Percentiles rank a stretch among this genome's conserved stretches.
These are phyloP conservation scores for Seira sanloemensis DNA, from an alignment of 2,888 invertebrate species.

Conservation along the genomic window DNA sequence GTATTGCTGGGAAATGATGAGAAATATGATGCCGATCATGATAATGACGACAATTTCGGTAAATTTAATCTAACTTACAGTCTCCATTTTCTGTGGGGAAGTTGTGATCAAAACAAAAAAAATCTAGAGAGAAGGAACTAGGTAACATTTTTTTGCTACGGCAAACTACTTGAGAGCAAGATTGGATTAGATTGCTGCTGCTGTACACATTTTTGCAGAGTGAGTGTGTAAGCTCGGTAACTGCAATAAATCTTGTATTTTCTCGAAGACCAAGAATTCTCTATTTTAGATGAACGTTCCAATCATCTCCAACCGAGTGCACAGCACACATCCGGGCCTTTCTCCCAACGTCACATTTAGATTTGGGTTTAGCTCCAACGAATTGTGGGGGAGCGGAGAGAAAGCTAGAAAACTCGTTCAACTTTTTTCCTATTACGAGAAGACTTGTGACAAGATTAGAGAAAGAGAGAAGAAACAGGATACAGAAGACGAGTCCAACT, in stretches of 20 bases:
- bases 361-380: background rate
- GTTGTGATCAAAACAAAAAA: background rate
- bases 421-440: background rate
- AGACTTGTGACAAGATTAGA: background rate
- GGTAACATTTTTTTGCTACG: background rate
- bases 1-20: background rate
- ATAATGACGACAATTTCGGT: slow-evolving; percentile 16
- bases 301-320: slow-evolving; percentile 9
- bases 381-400: background rate
- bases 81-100: background rate
- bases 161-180: background rate
- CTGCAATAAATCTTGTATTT: background rate
- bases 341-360: slow-evolving; percentile 8
- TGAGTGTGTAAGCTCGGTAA: background rate
- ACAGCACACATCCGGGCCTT: background rate
- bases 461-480: background rate
- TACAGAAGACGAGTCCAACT: background rate
- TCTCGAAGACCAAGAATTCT: background rate
- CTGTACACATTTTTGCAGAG: background rate
- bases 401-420: background rate
- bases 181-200: background rate
- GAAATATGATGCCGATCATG: background rate
- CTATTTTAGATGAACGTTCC: slow-evolving; percentile 5
- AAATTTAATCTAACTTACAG: background rate
- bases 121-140: too few relatives aligned